Percentiles rank a stretch among this genome's conserved stretches.
phyloP scores from a whole-genome alignment of 1,140 invertebrate species.

The Ectropis grisescens region DNA sequence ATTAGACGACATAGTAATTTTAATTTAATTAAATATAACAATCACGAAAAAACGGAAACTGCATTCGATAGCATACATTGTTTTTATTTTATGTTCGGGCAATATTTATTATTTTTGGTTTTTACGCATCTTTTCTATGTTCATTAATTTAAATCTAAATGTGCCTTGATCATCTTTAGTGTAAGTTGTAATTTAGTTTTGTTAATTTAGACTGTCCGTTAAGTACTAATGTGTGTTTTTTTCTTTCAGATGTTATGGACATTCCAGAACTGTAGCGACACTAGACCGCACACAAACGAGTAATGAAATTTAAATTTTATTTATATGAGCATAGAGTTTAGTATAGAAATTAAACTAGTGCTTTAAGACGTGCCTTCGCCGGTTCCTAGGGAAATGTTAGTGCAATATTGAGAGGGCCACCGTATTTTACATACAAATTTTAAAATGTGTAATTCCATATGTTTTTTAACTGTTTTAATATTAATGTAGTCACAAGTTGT shows the following conservation, averaged over 20 bases:
- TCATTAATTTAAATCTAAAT: no score
- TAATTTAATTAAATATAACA: no score
- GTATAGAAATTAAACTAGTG: constrained; percentile 25
- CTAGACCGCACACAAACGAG: neutral
- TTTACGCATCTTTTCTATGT: no score
- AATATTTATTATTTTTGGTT: no score
- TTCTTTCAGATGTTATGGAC: constrained; percentile 7
- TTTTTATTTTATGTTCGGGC: no score
- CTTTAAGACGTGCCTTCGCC: constrained; percentile 46
- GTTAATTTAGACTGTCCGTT: neutral
- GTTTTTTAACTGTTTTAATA: no score
- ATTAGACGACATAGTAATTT: no score
- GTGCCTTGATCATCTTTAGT: no score
- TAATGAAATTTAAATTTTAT: constrained; percentile 1
- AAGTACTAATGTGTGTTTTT: neutral
- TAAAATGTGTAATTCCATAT: no score
- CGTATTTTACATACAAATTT: constrained; percentile 10
- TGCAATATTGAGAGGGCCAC: constrained; percentile 32
- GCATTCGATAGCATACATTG: no score
- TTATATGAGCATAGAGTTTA: neutral
- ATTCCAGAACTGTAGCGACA: constrained; percentile 3
- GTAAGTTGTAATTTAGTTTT: neutral
- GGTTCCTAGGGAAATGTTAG: constrained; percentile 31
- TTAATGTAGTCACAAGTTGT: no score
- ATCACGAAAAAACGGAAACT: no score